Conservation (phyloP, 23 tunicate species). For the Aplidium turbinatum region DNA sequence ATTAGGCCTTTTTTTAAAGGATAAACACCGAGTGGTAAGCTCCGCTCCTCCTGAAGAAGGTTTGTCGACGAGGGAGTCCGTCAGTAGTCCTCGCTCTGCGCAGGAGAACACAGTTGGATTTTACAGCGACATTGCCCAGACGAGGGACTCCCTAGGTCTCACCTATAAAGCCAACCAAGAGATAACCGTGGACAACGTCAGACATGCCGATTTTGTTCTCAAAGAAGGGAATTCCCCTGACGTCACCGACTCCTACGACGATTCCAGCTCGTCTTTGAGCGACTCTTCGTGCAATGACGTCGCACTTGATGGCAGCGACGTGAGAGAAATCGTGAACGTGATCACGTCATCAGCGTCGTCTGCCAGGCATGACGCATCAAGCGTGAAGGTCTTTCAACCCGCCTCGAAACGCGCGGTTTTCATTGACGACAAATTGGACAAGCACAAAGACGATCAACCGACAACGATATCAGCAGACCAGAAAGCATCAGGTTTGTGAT, state of each 20-base stretch:
- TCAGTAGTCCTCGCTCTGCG: conserved; percentile 6
- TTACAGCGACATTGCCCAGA: conserved; percentile 37
- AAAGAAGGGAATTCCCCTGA: neutral
- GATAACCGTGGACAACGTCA: conserved; percentile 77
- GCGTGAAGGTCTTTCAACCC: conserved; percentile 46
- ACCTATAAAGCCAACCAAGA: conserved; percentile 59
- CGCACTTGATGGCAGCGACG: conserved; percentile 7
- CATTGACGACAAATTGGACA: conserved; percentile 46
- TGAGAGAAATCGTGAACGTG: neutral
- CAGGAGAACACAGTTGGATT: neutral
- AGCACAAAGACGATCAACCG: neutral
- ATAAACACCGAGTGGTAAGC: too few species aligned
- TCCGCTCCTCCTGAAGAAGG: neutral
- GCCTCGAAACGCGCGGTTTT: conserved; percentile 63
- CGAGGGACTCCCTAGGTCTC: conserved; percentile 2
- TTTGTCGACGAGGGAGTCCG: neutral
- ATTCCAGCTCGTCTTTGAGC: conserved; percentile 15
- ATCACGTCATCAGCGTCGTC: neutral
- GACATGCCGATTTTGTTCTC: conserved; percentile 3
- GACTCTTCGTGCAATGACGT: conserved; percentile 55
- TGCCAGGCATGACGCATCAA: neutral
- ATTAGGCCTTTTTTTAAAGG: too few species aligned
- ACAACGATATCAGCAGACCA: too few species aligned
- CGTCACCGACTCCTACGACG: conserved; percentile 1
- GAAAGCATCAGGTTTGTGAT: too few species aligned